A percentile compares a stretch with the other conserved stretches of the same genome.
phyloP scores from a whole-genome alignment of 2,888 invertebrate genomes.

The Rhaphigaster nebulosa region DNA sequence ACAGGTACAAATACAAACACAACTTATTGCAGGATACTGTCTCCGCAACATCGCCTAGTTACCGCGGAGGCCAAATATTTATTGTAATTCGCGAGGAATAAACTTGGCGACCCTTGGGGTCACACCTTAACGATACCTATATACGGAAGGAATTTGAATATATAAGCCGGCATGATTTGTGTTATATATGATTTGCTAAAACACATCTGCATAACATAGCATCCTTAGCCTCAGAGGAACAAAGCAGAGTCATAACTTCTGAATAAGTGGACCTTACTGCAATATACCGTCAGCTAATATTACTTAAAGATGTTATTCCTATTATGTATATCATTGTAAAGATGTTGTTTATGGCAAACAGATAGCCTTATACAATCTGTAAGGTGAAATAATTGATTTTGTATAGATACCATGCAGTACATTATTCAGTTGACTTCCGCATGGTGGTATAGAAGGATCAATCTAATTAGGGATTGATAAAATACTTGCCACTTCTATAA shows the following conservation, averaged over 20 bases:
- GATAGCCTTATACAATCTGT: neutral
- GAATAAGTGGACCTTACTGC: neutral
- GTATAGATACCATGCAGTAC: too few relatives aligned
- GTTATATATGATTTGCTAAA: constrained; percentile 27
- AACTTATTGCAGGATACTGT: neutral
- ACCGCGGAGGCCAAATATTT: neutral
- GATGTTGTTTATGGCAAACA: neutral
- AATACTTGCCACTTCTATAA: too few relatives aligned
- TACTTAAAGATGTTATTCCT: neutral
- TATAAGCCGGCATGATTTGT: neutral
- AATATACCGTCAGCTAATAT: neutral
- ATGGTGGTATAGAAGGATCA: too few relatives aligned
- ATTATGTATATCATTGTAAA: neutral
- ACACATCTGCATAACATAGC: neutral
- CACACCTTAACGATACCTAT: constrained; percentile 1
- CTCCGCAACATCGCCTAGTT: neutral
- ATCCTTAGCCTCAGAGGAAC: neutral
- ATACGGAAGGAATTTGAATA: constrained; percentile 33
- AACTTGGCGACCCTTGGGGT: constrained; percentile 2
- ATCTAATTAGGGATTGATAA: too few relatives aligned
- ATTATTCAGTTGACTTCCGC: too few relatives aligned
- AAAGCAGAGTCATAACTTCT: neutral
- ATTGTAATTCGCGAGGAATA: neutral
- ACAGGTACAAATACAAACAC: neutral
- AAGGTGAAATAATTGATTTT: too few relatives aligned